These are phyloP conservation scores for Hylaeus anthracinus DNA, from an alignment of 1,140 invertebrate species.

Conservation along the genomic window DNA sequence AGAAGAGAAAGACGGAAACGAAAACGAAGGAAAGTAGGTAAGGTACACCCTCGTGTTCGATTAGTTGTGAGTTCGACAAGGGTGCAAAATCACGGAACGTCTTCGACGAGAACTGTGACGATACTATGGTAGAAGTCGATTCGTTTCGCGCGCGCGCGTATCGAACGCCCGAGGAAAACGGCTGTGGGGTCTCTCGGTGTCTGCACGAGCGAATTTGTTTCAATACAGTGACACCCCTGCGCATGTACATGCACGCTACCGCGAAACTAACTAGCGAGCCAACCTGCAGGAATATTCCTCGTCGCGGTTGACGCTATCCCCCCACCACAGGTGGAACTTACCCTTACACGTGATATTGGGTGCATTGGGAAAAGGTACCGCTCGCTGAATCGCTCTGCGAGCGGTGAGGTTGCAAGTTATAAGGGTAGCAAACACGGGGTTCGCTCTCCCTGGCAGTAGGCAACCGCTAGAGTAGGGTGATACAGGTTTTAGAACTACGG, in stretches of 20 bases:
- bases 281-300: constrained; percentile 24
- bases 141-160: constrained; percentile 77
- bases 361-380: too few species aligned
- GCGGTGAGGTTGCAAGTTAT: too few species aligned
- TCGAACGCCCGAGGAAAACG: constrained; percentile 70
- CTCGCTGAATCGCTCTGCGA: too few species aligned
- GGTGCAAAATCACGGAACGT: constrained; percentile 77
- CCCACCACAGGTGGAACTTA: constrained; percentile 8
- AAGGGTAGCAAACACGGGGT: too few species aligned
- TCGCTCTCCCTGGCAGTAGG: too few species aligned
- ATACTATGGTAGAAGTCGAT: constrained; percentile 76
- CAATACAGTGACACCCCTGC: constrained; percentile 7
- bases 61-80: constrained; percentile 53
- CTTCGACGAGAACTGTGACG: constrained; percentile 79
- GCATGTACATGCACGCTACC: constrained; percentile 35
- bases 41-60: constrained; percentile 61
- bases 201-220: constrained; percentile 29
- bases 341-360: constrained; percentile 35
- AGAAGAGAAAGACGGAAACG: background rate
- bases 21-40: constrained; percentile 35
- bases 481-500: too few species aligned
- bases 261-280: constrained; percentile 38
- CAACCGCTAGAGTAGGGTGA: too few species aligned
- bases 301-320: constrained; percentile 11
- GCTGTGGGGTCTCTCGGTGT: constrained; percentile 29